Evolutionary conservation across 2,797 vertebrate genomes (phyloP).

Genomic region (Sandelia bainsii): DNA sequence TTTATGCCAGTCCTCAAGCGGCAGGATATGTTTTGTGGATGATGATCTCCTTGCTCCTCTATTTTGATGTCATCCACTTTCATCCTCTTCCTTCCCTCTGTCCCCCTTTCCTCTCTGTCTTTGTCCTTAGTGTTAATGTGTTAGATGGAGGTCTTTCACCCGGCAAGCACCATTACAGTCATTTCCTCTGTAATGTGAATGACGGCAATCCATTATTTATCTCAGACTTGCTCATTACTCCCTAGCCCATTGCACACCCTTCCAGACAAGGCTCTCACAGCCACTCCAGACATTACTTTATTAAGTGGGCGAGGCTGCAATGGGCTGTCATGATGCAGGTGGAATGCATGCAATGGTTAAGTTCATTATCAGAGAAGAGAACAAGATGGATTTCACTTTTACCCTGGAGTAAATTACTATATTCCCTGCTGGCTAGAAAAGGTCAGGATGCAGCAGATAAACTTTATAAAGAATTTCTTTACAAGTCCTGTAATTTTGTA

Average conservation of each 20-base stretch:
- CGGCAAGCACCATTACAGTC: constrained; percentile 84
- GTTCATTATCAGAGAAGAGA: constrained; percentile 48
- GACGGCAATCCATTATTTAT: constrained; percentile 87
- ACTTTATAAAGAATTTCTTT: constrained; percentile 18
- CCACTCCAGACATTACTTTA: constrained; percentile 80
- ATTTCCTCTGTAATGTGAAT: constrained; percentile 88
- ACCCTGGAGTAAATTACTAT: constrained; percentile 44
- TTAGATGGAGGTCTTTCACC: constrained; percentile 84
- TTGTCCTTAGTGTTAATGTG: constrained; percentile 83
- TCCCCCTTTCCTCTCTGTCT: constrained; percentile 67
- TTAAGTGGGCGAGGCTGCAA: constrained; percentile 73
- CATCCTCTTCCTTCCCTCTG: constrained; percentile 63
- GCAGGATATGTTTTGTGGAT: constrained; percentile 63
- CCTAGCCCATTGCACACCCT: constrained; percentile 71
- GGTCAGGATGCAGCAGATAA: constrained; percentile 34
- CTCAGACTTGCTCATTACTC: constrained; percentile 83
- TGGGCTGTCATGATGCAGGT: constrained; percentile 64
- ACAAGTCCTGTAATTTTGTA: constrained; percentile 24
- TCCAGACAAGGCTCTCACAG: constrained; percentile 76
- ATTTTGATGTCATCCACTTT: constrained; percentile 65
- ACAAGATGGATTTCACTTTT: constrained; percentile 25
- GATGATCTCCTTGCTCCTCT: constrained; percentile 58
- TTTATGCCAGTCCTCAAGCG: constrained; percentile 55
- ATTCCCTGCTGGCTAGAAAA: constrained; percentile 39
- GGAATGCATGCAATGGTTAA: constrained; percentile 53